Percentiles rank a stretch among this genome's conserved stretches.
phyloP scores from a whole-genome alignment of 2,888 invertebrate genomes.

The Chironomus riparius region DNA sequence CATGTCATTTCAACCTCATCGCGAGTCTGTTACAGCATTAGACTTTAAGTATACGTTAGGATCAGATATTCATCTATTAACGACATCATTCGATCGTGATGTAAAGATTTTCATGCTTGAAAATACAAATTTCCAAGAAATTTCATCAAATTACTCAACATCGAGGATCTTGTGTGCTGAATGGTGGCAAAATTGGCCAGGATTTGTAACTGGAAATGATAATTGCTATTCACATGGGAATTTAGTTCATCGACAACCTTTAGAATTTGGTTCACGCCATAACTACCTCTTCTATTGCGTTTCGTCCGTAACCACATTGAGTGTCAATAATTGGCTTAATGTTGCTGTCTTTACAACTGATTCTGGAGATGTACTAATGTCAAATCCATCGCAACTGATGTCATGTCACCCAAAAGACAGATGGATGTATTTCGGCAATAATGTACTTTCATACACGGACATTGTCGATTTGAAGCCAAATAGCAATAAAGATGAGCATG shows the following conservation, averaged over 20 bases:
- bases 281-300: background rate
- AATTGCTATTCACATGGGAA: conserved; percentile 34
- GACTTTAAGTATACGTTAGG: background rate
- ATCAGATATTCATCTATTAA: conserved; percentile 30
- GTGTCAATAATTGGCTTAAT: conserved; percentile 28
- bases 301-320: background rate
- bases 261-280: conserved; percentile 21
- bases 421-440: background rate
- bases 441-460: background rate
- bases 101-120: conserved; percentile 25
- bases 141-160: background rate
- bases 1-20: conserved; percentile 1
- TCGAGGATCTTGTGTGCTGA: conserved; percentile 29
- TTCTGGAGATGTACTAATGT: conserved; percentile 28
- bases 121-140: background rate
- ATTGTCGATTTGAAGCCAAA: conserved; percentile 26
- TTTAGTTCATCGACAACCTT: conserved; percentile 18
- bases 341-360: conserved; percentile 14
- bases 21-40: conserved; percentile 1
- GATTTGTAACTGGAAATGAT: conserved; percentile 31
- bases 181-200: conserved; percentile 39
- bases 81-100: conserved; percentile 26
- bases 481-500: conserved; percentile 34
- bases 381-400: conserved; percentile 19
- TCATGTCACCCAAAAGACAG: background rate